Evolutionary conservation across 2,888 invertebrate species (phyloP), one percentile per base, ranked within the genome.

Genomic region (Platycnemis pennipes): DNA sequence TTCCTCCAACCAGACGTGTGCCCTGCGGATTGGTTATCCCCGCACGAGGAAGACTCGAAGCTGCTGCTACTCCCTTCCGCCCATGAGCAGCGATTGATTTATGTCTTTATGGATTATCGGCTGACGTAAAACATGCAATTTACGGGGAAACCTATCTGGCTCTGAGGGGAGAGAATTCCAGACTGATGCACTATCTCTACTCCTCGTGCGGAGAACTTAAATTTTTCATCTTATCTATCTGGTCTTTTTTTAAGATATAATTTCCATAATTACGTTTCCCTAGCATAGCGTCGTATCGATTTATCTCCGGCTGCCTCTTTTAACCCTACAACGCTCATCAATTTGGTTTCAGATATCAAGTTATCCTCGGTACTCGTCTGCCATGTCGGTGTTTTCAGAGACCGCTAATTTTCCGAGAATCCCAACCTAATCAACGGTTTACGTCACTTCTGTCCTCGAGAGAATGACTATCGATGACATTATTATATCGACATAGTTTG

Each of bases 41-140:
- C n/a, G n/a, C n/a, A 26, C 8, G 63, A 26, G 7, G 5, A 8
- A 8, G 63, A 22, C n/a, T 26, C n/a, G 63, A 63, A 26, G 63
- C 49, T 49, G 19, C n/a, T n/a, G 49, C 49, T 19, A 19, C 19
- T 16, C 49, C 13, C 49, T 19, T 49, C 11, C 49, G 49, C 49
- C 49, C 49, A 19, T 49, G 49, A 16, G 63, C n/a, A n/a, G 19
- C 4, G 63, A 63, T 63, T 63, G 63, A 63, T 63, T 63, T 63
- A 63, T 63, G 63, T 63, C n/a, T 63, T 63, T 63, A 63, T 63
- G 63, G 63, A 63, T 63, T 63, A 63, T 63, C 63, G n/a, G 26
- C 8, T 7, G 63, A 63, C 26, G 5, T 19, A 26, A 26, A 63
- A 63, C 63, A n/a, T 63, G 63, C 63, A 63, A 63, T 63, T 63